Evolutionary conservation across 1,140 invertebrate species (phyloP).

Genomic region (Ceratina calcarata): DNA sequence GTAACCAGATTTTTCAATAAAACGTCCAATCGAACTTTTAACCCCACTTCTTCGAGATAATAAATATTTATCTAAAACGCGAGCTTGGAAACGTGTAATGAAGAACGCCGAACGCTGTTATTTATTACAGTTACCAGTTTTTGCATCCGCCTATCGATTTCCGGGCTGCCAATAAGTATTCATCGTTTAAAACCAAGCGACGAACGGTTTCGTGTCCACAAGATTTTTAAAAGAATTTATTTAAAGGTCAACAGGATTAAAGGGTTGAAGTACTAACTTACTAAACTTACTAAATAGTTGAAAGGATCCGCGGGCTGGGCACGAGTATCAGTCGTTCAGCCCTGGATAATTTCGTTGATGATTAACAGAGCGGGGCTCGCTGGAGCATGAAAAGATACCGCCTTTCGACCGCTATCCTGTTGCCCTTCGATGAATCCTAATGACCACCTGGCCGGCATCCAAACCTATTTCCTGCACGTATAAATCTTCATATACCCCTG

Average conservation of each 20-base stretch:
- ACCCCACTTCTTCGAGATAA: too few relatives aligned
- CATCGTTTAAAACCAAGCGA: conserved; percentile 4
- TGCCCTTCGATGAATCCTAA: conserved; percentile 73
- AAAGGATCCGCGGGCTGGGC: background rate
- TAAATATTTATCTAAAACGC: background rate
- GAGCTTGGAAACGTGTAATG: background rate
- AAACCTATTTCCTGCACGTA: conserved; percentile 73
- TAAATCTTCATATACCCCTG: conserved; percentile 64
- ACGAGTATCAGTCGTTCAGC: conserved; percentile 3
- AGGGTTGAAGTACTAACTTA: too few relatives aligned
- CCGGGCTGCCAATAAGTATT: background rate
- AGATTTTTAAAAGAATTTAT: background rate
- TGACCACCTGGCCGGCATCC: conserved; percentile 54
- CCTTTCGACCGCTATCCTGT: conserved; percentile 72
- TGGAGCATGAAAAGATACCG: conserved; percentile 72
- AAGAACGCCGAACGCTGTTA: background rate
- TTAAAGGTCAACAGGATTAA: too few relatives aligned
- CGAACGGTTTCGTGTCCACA: background rate
- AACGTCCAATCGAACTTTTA: too few relatives aligned
- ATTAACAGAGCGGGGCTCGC: conserved; percentile 58
- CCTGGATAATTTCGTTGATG: conserved; percentile 13
- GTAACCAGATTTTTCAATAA: background rate
- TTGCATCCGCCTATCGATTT: background rate
- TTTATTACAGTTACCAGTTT: conserved; percentile 6
- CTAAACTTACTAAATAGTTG: too few relatives aligned